A percentile compares a stretch with the other conserved stretches of the same genome.
Conservation (phyloP, 1,140 invertebrate species). For the Pomacea maculata region DNA sequence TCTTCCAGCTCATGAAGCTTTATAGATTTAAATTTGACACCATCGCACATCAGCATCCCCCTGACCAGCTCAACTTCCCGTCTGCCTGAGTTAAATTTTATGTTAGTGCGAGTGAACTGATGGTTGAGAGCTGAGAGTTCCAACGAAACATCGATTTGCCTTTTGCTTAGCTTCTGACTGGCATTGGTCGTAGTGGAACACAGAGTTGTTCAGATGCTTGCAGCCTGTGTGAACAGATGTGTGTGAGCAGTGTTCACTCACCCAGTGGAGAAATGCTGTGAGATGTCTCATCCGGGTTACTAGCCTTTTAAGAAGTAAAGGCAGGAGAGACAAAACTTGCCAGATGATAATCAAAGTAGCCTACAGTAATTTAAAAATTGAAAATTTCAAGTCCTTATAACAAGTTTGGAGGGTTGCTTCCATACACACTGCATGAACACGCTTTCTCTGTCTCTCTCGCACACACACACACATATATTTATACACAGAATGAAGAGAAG, state of each 20-base stretch:
- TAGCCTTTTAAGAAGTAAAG: background rate
- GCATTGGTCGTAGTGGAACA: no score
- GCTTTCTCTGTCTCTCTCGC: background rate
- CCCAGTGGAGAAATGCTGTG: background rate
- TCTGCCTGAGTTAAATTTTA: background rate
- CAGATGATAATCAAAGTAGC: background rate
- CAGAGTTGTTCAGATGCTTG: background rate
- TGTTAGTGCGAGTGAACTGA: background rate
- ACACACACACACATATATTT: background rate
- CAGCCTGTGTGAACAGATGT: background rate
- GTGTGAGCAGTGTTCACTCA: background rate
- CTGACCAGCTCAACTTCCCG: background rate
- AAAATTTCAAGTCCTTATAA: no score
- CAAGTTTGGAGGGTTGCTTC: no score
- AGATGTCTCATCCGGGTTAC: background rate
- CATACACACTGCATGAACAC: background rate
- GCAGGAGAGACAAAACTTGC: background rate
- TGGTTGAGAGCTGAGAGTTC: background rate
- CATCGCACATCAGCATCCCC: background rate
- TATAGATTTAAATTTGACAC: background rate
- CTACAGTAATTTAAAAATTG: no score
- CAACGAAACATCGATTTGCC: background rate
- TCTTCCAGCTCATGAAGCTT: background rate
- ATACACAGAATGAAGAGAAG: background rate
- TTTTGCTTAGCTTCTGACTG: no score